These are phyloP conservation scores for Drosophila sechellia DNA, from an alignment of 1,140 invertebrate genomes.

Conservation along the genomic window DNA sequence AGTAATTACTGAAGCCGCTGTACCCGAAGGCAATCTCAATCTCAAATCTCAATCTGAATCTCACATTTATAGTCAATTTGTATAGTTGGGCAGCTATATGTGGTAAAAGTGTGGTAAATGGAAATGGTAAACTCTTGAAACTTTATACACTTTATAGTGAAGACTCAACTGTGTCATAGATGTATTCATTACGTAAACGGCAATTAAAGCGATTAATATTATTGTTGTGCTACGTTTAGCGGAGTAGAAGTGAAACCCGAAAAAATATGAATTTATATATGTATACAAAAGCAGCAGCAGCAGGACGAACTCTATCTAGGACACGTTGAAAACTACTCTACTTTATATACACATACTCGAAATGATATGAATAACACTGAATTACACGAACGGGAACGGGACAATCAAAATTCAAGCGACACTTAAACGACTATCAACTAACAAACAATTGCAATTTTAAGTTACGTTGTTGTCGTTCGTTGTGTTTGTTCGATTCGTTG, in stretches of 20 bases:
- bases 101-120: constrained; percentile 24
- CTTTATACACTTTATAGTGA: constrained; percentile 26
- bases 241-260: constrained; percentile 36
- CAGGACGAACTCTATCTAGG: constrained; percentile 36
- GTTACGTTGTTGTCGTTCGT: constrained; percentile 44
- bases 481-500: constrained; percentile 44
- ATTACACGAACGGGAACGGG: constrained; percentile 67
- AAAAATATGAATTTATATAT: constrained; percentile 57
- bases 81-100: constrained; percentile 44
- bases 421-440: constrained; percentile 43
- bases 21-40: constrained; percentile 6
- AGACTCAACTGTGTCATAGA: constrained; percentile 13
- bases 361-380: constrained; percentile 52
- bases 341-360: constrained; percentile 40
- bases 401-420: constrained; percentile 81
- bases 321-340: constrained; percentile 36
- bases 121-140: constrained; percentile 56
- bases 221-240: constrained; percentile 76
- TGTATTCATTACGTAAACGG: constrained; percentile 47
- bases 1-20: constrained; percentile 4
- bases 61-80: constrained; percentile 70
- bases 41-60: constrained; percentile 3
- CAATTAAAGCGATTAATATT: constrained; percentile 63
- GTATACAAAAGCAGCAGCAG: constrained; percentile 28
- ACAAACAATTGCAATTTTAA: constrained; percentile 28